Evolutionary conservation across 2,797 vertebrate species (phyloP), one percentile per base, ranked within the genome.

Genomic region (Hephaestus fuliginosus): DNA sequence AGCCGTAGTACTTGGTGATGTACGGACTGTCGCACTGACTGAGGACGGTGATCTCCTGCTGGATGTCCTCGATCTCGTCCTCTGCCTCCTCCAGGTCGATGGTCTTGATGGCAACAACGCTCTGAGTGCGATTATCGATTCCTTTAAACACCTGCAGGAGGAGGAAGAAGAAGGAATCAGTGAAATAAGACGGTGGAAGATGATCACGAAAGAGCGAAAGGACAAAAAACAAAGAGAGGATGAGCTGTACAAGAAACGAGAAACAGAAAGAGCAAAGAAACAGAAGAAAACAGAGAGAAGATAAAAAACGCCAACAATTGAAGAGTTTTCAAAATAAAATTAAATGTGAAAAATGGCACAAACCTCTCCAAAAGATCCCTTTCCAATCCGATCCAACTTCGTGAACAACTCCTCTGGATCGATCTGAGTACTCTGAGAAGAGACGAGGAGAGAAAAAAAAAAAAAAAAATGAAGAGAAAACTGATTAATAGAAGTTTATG

Each of bases 21-120:
- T 96, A 98, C 1, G 98, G 98, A 65, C 98, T 99, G 96, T 99
- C 98, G 15, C 98, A 99, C 92, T 99, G 98, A 91, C 97, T 99
- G 86, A 99, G 96, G 51, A 99, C 98, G 0, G 98, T 99, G 93
- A 99, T 99, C 94, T 99, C 98, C 92, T 99, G 98, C 80, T 99
- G 98, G 93, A 99, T 98, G 93, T 99, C 98, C 93, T 99, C 98
- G 74, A 99, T 99, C 95, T 99, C 98, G 78, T 99, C 98, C 93
- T 99, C 98, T 0, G 98, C 98, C 94, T 99, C 98, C 95, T 99
- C 98, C 89, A 99, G 95, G 89, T 99, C 98, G 78, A 99, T 99
- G 87, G 97, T 97, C 95, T 98, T 98, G 63, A 98, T 98, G 91
- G 97, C 97, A 7, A 98, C 96, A 12, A 98, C 97, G 82, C 96